Evolutionary conservation across 2,113 vertebrate genomes (phyloP).

Genomic region (Zosterops lateralis): DNA sequence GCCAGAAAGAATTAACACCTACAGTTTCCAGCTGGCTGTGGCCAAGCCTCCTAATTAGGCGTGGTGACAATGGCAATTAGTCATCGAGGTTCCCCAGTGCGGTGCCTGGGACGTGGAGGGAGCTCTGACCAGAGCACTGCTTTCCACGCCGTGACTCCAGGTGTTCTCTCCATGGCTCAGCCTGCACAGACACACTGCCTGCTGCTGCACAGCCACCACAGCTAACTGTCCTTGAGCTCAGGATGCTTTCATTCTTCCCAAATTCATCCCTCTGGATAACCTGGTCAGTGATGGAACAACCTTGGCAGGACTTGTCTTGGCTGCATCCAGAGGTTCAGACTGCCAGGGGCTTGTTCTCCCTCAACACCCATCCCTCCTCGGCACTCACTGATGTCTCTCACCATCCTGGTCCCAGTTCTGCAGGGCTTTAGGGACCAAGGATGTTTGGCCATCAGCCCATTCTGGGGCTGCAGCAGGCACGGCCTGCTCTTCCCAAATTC

Average conservation of each 20-base stretch:
- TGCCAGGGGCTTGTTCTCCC: neutral
- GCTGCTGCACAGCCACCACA: neutral
- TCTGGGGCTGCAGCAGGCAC: neutral
- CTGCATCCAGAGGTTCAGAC: neutral
- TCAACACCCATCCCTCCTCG: neutral
- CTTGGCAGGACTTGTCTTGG: neutral
- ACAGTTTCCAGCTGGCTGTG: neutral
- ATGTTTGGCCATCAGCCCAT: neutral
- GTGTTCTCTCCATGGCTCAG: neutral
- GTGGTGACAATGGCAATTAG: constrained; percentile 38
- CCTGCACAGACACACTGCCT: accelerated
- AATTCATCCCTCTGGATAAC: neutral
- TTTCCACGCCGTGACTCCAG: accelerated
- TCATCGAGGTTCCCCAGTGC: neutral
- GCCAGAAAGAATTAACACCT: neutral
- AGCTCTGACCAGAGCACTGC: neutral
- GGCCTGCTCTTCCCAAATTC: neutral
- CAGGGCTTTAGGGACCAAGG: neutral
- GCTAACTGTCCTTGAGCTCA: neutral
- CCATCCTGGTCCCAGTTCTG: neutral
- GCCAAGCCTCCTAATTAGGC: constrained; percentile 17
- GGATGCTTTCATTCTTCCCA: neutral
- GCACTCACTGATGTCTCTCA: neutral
- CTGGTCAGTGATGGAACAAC: neutral
- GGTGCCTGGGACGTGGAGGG: neutral